Conservation (phyloP, 2,797 vertebrate genomes). For the Channa striata region DNA sequence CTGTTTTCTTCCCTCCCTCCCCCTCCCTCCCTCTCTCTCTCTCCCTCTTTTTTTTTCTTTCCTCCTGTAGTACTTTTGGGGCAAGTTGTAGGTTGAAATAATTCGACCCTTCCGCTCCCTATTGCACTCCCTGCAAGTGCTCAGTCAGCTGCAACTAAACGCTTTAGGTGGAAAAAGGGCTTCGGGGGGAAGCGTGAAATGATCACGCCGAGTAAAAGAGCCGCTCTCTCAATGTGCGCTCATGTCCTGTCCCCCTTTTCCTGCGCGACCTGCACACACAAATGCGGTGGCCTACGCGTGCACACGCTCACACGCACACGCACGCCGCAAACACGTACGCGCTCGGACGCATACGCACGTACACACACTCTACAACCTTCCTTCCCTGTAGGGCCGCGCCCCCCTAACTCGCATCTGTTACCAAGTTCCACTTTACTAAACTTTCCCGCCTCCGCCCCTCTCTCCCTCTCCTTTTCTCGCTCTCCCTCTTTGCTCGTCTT, state of each 20-base stretch:
- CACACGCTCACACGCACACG: slow-evolving; percentile 26
- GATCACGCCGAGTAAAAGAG: slow-evolving; percentile 93
- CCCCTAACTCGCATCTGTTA: slow-evolving; percentile 85
- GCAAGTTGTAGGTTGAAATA: slow-evolving; percentile 92
- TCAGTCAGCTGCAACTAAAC: slow-evolving; percentile 99
- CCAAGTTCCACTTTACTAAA: slow-evolving; percentile 81
- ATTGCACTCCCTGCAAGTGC: slow-evolving; percentile 94
- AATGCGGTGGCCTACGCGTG: slow-evolving; percentile 11
- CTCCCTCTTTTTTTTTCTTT: slow-evolving; percentile 31
- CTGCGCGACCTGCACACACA: slow-evolving; percentile 56
- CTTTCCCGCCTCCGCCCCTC: slow-evolving; percentile 66
- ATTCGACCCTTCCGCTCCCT: slow-evolving; percentile 99
- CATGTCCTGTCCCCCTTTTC: slow-evolving; percentile 90
- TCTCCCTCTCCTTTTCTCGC: slow-evolving; percentile 15
- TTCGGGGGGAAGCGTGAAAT: slow-evolving; percentile 97
- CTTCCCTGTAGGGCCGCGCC: slow-evolving; percentile 78
- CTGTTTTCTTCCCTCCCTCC: slow-evolving; percentile 9
- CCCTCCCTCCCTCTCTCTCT: slow-evolving; percentile 14
- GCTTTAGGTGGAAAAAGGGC: slow-evolving; percentile 99
- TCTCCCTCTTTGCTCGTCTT: slow-evolving; percentile 14
- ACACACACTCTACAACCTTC: slow-evolving; percentile 83
- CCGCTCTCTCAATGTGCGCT: slow-evolving; percentile 94
- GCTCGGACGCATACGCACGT: slow-evolving; percentile 7
- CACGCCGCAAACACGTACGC: slow-evolving; percentile 20
- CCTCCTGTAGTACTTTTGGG: slow-evolving; percentile 80